These are phyloP conservation scores for Halcyon senegalensis DNA, from an alignment of 2,113 vertebrate species.

Conservation along the genomic window DNA sequence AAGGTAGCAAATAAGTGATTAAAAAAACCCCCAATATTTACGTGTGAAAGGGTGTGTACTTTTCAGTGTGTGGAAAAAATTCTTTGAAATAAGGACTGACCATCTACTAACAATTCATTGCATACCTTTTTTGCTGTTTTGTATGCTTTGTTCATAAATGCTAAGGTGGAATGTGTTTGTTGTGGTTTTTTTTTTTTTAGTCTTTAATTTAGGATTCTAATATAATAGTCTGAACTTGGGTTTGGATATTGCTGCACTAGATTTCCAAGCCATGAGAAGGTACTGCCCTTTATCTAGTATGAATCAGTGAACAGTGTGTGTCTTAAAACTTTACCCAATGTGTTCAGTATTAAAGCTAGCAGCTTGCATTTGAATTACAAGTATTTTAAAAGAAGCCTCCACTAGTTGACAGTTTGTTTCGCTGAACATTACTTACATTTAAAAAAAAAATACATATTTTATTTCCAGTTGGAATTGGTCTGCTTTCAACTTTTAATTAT, in stretches of 20 bases:
- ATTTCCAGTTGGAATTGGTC: constrained; percentile 10
- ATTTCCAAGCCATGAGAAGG: neutral
- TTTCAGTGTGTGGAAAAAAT: neutral
- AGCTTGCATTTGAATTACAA: neutral
- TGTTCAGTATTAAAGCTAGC: neutral
- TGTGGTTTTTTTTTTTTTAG: neutral
- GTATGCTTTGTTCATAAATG: neutral
- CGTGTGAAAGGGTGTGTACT: neutral
- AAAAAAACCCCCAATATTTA: neutral
- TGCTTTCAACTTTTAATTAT: constrained; percentile 2
- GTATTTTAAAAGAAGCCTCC: neutral
- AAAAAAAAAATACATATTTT: neutral
- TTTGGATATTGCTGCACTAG: neutral
- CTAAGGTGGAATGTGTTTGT: neutral
- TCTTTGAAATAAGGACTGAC: neutral
- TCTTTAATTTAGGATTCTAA: neutral
- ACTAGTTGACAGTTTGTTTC: neutral
- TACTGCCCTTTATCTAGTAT: neutral
- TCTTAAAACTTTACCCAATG: neutral
- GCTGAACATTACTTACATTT: neutral
- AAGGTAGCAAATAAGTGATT: neutral
- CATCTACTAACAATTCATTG: neutral
- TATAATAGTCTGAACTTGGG: neutral
- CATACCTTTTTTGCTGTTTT: neutral
- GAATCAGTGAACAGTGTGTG: neutral